These are phyloP conservation scores for Phaonia tiefii DNA, from an alignment of 2,888 invertebrate genomes.

Conservation along the genomic window DNA sequence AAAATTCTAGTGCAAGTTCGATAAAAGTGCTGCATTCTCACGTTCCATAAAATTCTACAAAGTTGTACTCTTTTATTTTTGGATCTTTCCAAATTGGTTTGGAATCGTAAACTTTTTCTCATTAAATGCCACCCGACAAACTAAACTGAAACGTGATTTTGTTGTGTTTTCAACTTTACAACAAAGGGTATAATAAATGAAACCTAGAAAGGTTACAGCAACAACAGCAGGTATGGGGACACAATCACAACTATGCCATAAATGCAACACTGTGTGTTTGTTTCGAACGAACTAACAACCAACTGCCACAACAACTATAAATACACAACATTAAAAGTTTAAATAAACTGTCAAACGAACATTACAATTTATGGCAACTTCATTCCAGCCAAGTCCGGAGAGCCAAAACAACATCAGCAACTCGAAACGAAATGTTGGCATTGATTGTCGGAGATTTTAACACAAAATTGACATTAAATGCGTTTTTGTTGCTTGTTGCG, in stretches of 20 bases:
- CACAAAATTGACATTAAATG: conserved; percentile 57
- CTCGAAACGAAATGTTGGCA: conserved; percentile 45
- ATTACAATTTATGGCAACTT: conserved; percentile 60
- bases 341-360: conserved; percentile 58
- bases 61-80: background rate
- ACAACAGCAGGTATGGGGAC: background rate
- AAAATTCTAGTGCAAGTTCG: too few relatives aligned
- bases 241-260: conserved; percentile 38
- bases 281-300: background rate
- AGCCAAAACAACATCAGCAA: background rate
- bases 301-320: conserved; percentile 2
- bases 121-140: conserved; percentile 43
- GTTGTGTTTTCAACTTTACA: background rate
- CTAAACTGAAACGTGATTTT: background rate
- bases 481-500: conserved; percentile 35
- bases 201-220: conserved; percentile 51
- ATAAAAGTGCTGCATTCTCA: too few relatives aligned
- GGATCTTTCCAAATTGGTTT: conserved; percentile 51
- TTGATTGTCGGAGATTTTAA: conserved; percentile 56
- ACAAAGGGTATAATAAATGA: conserved; percentile 38
- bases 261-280: conserved; percentile 29
- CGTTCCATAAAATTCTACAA: too few relatives aligned
- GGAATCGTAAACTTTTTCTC: conserved; percentile 40
- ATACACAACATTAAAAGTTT: conserved; percentile 54
- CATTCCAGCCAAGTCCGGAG: conserved; percentile 16